Evolutionary conservation across 2,113 vertebrate genomes (phyloP).

Genomic region (Brevimyrus niger): DNA sequence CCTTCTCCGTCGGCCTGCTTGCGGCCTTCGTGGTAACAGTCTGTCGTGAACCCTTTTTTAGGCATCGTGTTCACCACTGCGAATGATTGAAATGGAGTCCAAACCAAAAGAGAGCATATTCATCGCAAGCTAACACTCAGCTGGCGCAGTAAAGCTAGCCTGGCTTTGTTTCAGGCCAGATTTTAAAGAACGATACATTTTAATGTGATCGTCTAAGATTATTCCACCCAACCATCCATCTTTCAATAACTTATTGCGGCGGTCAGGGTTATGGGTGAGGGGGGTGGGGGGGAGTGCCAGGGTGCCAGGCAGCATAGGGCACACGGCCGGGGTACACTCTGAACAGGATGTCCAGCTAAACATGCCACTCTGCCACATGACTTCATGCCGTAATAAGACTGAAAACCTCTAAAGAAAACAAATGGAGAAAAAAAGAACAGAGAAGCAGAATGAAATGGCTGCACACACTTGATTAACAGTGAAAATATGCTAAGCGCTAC

Average conservation of each 20-base stretch:
- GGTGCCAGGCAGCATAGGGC: neutral
- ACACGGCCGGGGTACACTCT: neutral
- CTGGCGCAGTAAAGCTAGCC: constrained; percentile 41
- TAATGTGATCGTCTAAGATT: neutral
- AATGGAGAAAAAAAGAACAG: neutral
- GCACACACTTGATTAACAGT: neutral
- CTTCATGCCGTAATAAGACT: constrained; percentile 29
- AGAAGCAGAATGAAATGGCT: neutral
- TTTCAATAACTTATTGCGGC: neutral
- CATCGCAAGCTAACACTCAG: constrained; percentile 51
- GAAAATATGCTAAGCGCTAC: neutral
- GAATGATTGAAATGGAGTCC: constrained; percentile 48
- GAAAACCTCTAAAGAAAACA: constrained; percentile 17
- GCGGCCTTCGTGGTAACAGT: constrained; percentile 42
- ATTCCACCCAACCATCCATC: neutral
- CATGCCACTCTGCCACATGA: constrained; percentile 30
- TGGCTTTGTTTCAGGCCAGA: constrained; percentile 44
- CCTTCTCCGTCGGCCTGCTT: constrained; percentile 52
- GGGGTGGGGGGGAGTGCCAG: neutral
- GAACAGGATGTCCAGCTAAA: neutral
- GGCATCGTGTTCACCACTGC: constrained; percentile 32
- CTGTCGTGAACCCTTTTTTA: constrained; percentile 32
- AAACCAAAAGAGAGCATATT: constrained; percentile 57
- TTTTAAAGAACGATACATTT: constrained; percentile 33
- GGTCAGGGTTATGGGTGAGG: neutral